Evolutionary conservation across 37 sponge, comb jelly and placozoan genomes (phyloP), one percentile per base, ranked within the genome.

Genomic region (Cladorhizidae sp.): DNA sequence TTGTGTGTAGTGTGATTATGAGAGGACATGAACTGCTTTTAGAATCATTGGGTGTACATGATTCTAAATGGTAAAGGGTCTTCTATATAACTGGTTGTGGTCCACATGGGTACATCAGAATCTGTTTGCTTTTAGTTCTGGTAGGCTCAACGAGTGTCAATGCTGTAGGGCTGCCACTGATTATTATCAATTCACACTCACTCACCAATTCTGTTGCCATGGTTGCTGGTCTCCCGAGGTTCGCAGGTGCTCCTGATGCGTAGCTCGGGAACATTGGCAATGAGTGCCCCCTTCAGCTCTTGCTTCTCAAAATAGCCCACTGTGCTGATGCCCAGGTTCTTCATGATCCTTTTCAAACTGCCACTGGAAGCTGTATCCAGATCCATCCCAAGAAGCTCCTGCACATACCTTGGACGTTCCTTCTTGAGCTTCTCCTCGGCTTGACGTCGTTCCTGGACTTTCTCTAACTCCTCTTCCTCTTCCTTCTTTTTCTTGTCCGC

Each of bases 301-400:
- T 22, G 36, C 28, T 75, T 80, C 58, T 76, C 75, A 31, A 80
- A 73, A 40, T 74, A 75, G 45, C 85, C 92, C 21, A 43, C 77
- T n/a, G 74, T 31, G 67, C 81, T 80, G 20, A 92, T 56, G 18
- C 81, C 85, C 64, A 92, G 40, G 54, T 87, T 82, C 25, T 52
- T 54, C 92, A 92, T 92, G 49, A 86, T 72, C 15, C 37, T 73
- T 68, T 92, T 92, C 28, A 88, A 80, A 45, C 80, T 85, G 38
- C 54, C 80, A 0, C 75, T 65, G 43, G 84, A 55, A 3, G 77
- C 81, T 0, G 50, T 52, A 29, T 87, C 79, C 49, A 92, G 82
- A 40, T 92, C 85, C 85, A 87, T 84, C 57, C n/a, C 49, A 54
- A 82, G 25, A 26, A 92, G 81, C 49, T 92, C 84, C 42, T 68